phyloP scores from a whole-genome alignment of 2,113 vertebrate genomes.

The Micromys minutus region DNA sequence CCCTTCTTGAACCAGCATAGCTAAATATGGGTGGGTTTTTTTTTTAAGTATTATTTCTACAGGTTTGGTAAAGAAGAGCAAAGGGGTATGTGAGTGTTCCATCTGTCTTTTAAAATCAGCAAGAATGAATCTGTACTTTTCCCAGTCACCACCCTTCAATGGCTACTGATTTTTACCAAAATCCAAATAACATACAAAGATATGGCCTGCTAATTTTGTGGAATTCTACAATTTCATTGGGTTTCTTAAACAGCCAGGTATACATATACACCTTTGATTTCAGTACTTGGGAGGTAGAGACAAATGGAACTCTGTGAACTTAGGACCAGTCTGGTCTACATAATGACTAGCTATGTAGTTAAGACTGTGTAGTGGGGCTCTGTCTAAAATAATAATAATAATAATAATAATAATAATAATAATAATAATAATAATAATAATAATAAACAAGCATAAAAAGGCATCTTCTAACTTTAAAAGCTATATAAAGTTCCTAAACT shows the following conservation, averaged over 20 bases:
- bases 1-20: conserved; percentile 5
- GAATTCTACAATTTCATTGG: conserved; percentile 18
- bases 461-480: conserved; percentile 28
- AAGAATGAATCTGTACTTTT: conserved; percentile 35
- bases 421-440: neutral
- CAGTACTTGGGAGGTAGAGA: neutral
- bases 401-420: conserved; percentile 20
- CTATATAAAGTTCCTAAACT: conserved; percentile 33
- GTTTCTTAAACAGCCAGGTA: neutral
- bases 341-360: neutral
- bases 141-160: neutral
- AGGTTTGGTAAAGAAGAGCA: conserved; percentile 19
- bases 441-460: conserved; percentile 16
- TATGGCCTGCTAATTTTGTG: neutral
- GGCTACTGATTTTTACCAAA: neutral
- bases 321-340: neutral
- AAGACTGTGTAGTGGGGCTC: neutral
- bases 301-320: neutral
- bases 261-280: neutral
- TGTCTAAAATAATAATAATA: neutral
- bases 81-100: neutral
- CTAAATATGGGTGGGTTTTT: neutral
- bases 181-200: conserved; percentile 35
- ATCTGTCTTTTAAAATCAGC: neutral
- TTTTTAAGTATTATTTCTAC: neutral